Base-by-base conservation (phyloP, 2,113 vertebrate species). In the Butorides virescens region DNA sequence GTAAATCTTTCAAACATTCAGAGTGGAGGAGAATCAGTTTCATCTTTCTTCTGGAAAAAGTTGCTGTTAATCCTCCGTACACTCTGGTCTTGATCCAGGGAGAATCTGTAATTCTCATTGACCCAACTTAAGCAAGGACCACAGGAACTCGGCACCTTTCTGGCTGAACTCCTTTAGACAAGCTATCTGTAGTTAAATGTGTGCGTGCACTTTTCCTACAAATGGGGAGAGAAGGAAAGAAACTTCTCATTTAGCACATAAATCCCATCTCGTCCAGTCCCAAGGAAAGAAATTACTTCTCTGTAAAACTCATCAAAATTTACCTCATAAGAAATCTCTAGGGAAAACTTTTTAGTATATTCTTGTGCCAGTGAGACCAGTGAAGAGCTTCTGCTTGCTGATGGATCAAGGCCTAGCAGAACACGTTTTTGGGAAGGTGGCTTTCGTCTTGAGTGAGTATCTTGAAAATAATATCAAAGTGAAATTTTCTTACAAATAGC, bases 1-100 rank as follows among this genome's bases (percentile, higher is more conserved):
- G 67, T 86, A 97, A 93, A 91, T 95, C 95, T 96, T 97, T 97
- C 95, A 97, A 96, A 97, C 82, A 91, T 95, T 97, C 73, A 52
- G 59, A 53, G 50, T 56, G 44, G 67, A 88, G 70, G 70, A 93
- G 76, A 97, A 93, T 91, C 75, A 62, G 93, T 91, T 83, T 88
- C 81, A 82, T 87, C 67, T 93, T 76, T 95, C 49, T 94, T 79
- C 92, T 86, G 79, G 94, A 97, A 96, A 96, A 96, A 73, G 22
- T 95, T 85, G 49, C 34, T 92, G 52, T 58, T 96, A 91, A 85
- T 89, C n/a, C 36, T 89, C 61, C 30, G 86, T 78, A 72, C 20
- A 46, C 30, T 83, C 47, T 95, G 79, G 47, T 49, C 27, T 93
- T 63, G 47, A 56, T 94, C 85, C 93, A 95, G 49, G 58, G n/a